Evolutionary conservation across 2,113 vertebrate species (phyloP).

Genomic region (Oenanthe melanoleuca): DNA sequence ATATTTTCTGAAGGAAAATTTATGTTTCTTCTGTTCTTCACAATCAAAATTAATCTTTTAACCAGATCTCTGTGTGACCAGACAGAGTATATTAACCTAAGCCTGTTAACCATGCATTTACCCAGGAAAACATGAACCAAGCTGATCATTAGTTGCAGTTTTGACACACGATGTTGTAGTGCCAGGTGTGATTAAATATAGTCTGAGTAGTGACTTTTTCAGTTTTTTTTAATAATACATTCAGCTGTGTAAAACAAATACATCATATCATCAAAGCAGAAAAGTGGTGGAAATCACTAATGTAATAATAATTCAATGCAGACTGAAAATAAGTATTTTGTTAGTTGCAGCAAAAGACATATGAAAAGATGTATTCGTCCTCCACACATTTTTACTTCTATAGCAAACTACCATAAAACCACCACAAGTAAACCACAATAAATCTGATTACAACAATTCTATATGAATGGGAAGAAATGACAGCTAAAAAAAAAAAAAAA

Average conservation of each 20-base stretch:
- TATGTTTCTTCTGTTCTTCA: neutral
- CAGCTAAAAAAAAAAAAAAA: neutral
- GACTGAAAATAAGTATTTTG: neutral
- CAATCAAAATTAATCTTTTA: neutral
- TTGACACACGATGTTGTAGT: neutral
- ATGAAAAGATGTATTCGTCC: neutral
- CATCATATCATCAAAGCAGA: neutral
- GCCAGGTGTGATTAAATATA: constrained; percentile 39
- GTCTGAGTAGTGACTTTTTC: constrained; percentile 17
- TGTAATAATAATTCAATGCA: neutral
- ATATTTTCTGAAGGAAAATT: neutral
- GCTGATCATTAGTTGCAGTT: constrained; percentile 16
- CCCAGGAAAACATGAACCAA: neutral
- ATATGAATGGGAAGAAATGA: neutral
- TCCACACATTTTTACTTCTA: neutral
- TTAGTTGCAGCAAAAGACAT: neutral
- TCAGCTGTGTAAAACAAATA: neutral
- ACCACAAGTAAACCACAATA: neutral
- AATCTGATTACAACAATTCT: neutral
- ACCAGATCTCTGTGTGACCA: neutral
- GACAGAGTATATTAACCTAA: neutral
- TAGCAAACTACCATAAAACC: neutral
- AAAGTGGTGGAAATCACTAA: neutral
- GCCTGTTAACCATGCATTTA: neutral
- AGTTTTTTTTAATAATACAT: neutral